Evolutionary conservation across 2,113 vertebrate genomes (phyloP).

Genomic region (Mus pahari): DNA sequence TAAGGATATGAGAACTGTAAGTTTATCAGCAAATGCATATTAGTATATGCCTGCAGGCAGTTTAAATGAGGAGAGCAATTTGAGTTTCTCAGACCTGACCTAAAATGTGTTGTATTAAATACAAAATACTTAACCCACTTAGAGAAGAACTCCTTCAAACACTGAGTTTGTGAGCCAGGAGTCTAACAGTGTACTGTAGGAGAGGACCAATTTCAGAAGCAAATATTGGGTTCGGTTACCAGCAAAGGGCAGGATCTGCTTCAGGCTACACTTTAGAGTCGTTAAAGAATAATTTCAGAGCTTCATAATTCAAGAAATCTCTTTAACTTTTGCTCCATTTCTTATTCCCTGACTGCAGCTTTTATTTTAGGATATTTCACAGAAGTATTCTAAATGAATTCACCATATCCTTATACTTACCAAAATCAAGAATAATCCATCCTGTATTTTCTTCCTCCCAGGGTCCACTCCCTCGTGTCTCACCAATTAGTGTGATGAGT

Average conservation of each 20-base stretch:
- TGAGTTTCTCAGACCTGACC: constrained; percentile 72
- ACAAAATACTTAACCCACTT: constrained; percentile 76
- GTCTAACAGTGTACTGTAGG: background rate
- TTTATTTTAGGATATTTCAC: background rate
- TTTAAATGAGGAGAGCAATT: constrained; percentile 82
- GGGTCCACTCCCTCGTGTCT: background rate
- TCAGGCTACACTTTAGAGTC: background rate
- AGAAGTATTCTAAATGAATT: background rate
- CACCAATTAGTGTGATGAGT: background rate
- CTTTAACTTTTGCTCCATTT: background rate
- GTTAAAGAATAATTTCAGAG: background rate
- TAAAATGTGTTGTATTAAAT: constrained; percentile 74
- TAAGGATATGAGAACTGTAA: constrained; percentile 60
- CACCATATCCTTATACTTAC: background rate
- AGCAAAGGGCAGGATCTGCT: background rate
- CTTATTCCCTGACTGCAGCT: rapidly evolving
- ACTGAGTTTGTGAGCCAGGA: background rate
- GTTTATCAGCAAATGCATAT: constrained; percentile 69
- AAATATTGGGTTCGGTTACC: background rate
- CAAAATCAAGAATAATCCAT: background rate
- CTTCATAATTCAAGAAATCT: background rate
- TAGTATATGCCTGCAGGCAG: constrained; percentile 76
- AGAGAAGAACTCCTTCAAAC: constrained; percentile 53
- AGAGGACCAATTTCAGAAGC: background rate
- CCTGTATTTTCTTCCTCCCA: background rate